Conservation (phyloP, 2,888 invertebrate genomes). For the Ormyrus pomaceus region DNA sequence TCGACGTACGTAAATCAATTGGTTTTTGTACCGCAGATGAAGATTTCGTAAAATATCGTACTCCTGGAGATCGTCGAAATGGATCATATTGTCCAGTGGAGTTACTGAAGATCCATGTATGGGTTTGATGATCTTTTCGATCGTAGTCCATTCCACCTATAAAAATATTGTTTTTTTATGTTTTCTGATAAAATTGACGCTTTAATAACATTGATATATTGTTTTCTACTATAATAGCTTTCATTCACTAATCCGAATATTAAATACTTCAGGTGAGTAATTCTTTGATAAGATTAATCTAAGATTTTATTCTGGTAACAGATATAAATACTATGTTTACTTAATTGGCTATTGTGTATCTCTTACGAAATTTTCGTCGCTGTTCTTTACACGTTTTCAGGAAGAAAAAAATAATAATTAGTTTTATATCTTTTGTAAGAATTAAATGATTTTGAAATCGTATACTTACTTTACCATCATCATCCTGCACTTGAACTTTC, state of each 20-base stretch:
- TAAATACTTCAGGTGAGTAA: neutral
- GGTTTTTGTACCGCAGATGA: constrained; percentile 90
- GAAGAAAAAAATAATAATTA: neutral
- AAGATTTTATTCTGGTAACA: constrained; percentile 16
- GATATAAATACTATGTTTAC: neutral
- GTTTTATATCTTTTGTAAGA: no score
- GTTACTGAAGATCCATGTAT: constrained; percentile 88
- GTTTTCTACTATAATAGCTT: neutral
- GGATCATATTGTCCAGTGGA: constrained; percentile 97
- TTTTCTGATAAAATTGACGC: no score
- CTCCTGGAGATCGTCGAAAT: constrained; percentile 95
- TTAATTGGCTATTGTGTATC: constrained; percentile 18
- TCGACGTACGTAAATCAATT: constrained; percentile 91
- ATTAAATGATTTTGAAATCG: no score
- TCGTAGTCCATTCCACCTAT: constrained; percentile 66
- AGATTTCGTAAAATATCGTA: constrained; percentile 95
- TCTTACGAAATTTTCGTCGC: neutral
- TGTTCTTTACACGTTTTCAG: neutral
- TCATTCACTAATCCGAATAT: no score
- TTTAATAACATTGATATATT: neutral
- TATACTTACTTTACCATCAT: constrained; percentile 85
- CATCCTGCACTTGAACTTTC: constrained; percentile 87
- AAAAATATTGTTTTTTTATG: constrained; percentile 35
- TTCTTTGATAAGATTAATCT: constrained; percentile 24
- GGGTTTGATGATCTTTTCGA: constrained; percentile 81